phyloP scores from a whole-genome alignment of 2,888 invertebrate genomes.

The Creontiades dilutus region DNA sequence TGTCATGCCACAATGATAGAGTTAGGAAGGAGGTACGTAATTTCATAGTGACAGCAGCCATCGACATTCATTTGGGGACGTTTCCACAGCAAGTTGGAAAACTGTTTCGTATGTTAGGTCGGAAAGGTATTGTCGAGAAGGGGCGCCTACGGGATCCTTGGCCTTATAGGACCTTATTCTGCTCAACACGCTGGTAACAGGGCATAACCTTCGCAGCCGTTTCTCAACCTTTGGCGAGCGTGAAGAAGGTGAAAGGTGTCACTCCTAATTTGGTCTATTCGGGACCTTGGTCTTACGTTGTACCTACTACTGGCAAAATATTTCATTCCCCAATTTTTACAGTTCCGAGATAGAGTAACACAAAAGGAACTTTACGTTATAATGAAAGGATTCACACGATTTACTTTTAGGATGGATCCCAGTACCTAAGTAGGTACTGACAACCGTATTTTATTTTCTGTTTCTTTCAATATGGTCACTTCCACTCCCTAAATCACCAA shows the following conservation, averaged over 20 bases:
- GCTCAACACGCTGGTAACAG: slow-evolving; percentile 22
- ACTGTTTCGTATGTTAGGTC: background rate
- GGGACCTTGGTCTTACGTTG: slow-evolving; percentile 35
- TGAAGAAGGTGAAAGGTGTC: slow-evolving; percentile 62
- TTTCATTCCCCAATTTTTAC: background rate
- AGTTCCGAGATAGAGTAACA: background rate
- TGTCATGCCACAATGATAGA: no score
- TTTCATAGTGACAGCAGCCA: no score
- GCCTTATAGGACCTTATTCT: slow-evolving; percentile 47
- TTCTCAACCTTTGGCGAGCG: slow-evolving; percentile 59
- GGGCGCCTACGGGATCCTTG: slow-evolving; percentile 26
- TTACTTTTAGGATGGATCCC: no score
- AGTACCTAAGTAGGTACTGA: no score
- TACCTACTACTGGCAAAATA: background rate
- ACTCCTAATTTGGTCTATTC: slow-evolving; percentile 54
- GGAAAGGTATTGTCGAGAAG: background rate
- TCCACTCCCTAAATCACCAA: no score
- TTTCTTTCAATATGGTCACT: no score
- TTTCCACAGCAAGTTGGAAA: background rate
- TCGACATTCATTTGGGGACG: no score
- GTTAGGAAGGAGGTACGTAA: no score
- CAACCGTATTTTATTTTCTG: no score
- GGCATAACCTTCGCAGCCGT: slow-evolving; percentile 54
- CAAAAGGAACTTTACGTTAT: no score
- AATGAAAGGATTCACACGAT: no score